A percentile compares a stretch with the other conserved stretches of the same genome.
Conservation (phyloP, 2,797 vertebrate species). For the Sebastes ruberrimus region DNA sequence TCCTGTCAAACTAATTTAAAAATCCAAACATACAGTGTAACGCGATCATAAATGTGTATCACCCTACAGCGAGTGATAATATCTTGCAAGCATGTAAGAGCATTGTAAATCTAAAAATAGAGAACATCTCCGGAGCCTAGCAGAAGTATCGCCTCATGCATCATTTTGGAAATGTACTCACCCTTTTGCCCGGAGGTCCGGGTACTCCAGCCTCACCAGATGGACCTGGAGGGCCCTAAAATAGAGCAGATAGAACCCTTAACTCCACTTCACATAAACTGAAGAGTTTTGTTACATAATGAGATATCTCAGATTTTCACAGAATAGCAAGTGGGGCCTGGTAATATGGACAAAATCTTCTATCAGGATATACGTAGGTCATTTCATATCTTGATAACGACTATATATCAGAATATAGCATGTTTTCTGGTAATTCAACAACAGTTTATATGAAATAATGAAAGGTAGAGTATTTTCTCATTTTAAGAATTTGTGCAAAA, state of each 20-base stretch:
- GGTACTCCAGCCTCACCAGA: slow-evolving; percentile 98
- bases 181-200: slow-evolving; percentile 96
- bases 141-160: slow-evolving; percentile 24
- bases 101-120: slow-evolving; percentile 26
- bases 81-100: not conserved
- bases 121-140: not conserved
- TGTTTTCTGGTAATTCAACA: too few species aligned
- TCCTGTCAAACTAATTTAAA: slow-evolving; percentile 17
- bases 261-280: slow-evolving; percentile 19
- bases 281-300: slow-evolving; percentile 17
- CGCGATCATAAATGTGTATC: slow-evolving; percentile 21
- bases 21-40: not conserved
- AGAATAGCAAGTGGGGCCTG: not conserved
- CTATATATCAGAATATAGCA: too few species aligned
- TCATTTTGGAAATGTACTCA: slow-evolving; percentile 79
- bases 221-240: slow-evolving; percentile 94
- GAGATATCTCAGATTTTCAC: not conserved
- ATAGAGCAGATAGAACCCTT: slow-evolving; percentile 39
- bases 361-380: too few species aligned
- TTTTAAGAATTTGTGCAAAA: rapidly evolving
- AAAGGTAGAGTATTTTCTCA: too few species aligned
- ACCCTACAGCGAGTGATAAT: slow-evolving; percentile 1
- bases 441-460: too few species aligned
- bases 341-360: rapidly evolving
- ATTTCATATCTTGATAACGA: too few species aligned